phyloP scores from a whole-genome alignment of 1,140 invertebrate genomes.

The Calliphora vicina region DNA sequence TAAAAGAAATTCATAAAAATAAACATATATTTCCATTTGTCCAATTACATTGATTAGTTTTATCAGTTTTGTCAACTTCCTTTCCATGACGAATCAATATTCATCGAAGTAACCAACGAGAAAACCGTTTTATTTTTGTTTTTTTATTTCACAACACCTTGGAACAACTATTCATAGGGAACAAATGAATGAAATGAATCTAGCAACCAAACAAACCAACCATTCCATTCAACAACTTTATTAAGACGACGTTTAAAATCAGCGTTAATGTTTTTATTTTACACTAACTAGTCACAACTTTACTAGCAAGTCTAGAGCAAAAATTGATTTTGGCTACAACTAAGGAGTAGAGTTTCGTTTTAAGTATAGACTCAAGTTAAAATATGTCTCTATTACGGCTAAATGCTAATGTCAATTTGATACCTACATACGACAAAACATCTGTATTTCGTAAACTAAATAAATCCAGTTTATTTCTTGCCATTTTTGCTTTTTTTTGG shows the following conservation, averaged over 20 bases:
- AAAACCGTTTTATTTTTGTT: not conserved
- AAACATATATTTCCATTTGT: not conserved
- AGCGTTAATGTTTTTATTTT: not conserved
- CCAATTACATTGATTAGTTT: not conserved
- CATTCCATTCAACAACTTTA: not conserved
- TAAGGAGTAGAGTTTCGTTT: not conserved
- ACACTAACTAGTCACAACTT: not conserved
- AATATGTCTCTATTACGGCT: slow-evolving; percentile 27
- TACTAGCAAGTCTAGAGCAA: not conserved
- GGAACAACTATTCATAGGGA: not conserved
- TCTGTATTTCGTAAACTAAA: slow-evolving; percentile 13
- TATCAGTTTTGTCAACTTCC: not conserved
- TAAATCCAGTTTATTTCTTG: not conserved
- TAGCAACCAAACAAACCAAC: not conserved
- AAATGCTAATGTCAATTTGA: slow-evolving; percentile 32
- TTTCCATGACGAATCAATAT: not conserved
- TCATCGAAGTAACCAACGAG: not conserved
- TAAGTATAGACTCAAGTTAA: not conserved
- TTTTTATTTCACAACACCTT: too few species aligned
- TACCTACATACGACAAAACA: slow-evolving; percentile 15
- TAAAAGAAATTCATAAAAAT: too few species aligned
- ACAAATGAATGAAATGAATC: not conserved
- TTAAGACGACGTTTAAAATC: not conserved
- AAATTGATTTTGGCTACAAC: too few species aligned
- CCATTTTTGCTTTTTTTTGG: not conserved